These are phyloP conservation scores for Anneissia japonica DNA, from an alignment of 35 echinoderm and acorn worm genomes.

Conservation along the genomic window DNA sequence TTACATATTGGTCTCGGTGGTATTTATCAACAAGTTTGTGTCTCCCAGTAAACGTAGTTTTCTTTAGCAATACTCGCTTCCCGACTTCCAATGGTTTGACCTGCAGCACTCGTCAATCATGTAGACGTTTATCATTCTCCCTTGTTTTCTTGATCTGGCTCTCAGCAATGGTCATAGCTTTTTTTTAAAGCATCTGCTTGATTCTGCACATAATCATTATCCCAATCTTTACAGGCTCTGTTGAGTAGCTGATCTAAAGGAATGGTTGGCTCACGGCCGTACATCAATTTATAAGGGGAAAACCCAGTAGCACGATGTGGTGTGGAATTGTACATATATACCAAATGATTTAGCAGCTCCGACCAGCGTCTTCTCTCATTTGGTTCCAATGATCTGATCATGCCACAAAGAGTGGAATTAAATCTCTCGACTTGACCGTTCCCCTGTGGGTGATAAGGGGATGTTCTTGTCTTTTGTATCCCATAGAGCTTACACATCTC, in stretches of 20 bases:
- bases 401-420: constrained; percentile 8
- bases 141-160: not conserved
- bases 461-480: constrained; percentile 5
- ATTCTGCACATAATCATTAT: not conserved
- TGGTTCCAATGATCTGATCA: not conserved
- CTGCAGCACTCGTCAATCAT: not conserved
- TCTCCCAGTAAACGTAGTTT: not conserved
- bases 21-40: constrained; percentile 27
- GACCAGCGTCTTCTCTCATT: not conserved
- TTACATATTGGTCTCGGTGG: not conserved
- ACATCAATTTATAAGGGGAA: constrained; percentile 13
- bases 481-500: constrained; percentile 19
- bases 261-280: not conserved
- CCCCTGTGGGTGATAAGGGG: constrained; percentile 29
- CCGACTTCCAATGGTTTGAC: not conserved
- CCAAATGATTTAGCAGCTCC: not conserved
- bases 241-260: not conserved
- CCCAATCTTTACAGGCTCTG: constrained; percentile 3
- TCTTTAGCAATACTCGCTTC: not conserved
- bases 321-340: constrained; percentile 26
- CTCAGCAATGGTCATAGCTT: not conserved
- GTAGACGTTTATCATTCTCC: not conserved
- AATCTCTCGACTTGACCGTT: constrained; percentile 22
- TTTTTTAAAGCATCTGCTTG: not conserved
- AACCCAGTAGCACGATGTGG: constrained; percentile 9